Evolutionary conservation across 2,888 invertebrate genomes (phyloP).

Genomic region (Neoitamus cyanurus): DNA sequence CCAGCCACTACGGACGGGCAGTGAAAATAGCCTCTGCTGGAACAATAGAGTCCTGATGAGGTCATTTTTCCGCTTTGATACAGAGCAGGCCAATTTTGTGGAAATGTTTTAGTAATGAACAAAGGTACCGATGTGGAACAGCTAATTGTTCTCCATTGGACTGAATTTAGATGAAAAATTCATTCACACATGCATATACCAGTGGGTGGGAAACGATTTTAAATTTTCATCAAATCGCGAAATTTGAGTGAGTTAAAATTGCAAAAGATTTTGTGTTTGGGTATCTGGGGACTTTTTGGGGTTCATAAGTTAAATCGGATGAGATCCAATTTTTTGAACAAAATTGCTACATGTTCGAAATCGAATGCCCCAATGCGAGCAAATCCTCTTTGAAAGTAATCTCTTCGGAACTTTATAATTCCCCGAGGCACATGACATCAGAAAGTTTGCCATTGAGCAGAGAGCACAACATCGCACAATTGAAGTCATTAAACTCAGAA

Average conservation of each 20-base stretch:
- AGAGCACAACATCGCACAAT: background rate
- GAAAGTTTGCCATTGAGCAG: background rate
- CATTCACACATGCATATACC: background rate
- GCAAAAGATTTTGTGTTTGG: background rate
- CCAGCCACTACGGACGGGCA: background rate
- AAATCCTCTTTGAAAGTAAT: background rate
- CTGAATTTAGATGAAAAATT: background rate
- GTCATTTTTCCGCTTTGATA: background rate
- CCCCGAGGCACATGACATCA: background rate
- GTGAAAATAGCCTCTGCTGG: background rate
- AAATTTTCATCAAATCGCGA: background rate
- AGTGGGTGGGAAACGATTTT: background rate
- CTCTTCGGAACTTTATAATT: background rate
- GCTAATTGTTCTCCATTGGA: background rate
- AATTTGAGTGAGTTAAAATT: background rate
- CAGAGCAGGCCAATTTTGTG: background rate
- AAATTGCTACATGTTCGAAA: background rate
- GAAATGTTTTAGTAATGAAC: background rate
- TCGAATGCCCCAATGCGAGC: background rate
- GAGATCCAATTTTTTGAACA: background rate
- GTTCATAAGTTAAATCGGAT: background rate
- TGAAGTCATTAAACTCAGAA: conserved; percentile 7
- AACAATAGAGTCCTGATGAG: background rate
- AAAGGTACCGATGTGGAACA: background rate
- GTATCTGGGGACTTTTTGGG: background rate